Evolutionary conservation across 2,888 invertebrate genomes (phyloP), one percentile per base, ranked within the genome.

Genomic region (Pandemis heparana): DNA sequence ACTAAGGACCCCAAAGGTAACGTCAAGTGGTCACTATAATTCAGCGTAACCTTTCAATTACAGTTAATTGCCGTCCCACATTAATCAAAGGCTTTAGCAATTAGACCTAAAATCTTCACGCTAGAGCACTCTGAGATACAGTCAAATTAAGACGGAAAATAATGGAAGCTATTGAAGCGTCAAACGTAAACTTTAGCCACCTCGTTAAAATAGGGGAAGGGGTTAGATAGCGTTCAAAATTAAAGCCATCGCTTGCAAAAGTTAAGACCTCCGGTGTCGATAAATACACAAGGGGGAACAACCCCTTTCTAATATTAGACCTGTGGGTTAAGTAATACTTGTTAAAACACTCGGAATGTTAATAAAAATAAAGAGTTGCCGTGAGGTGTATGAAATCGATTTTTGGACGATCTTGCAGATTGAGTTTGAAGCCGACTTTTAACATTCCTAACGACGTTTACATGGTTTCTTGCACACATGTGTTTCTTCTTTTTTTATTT

Each of bases 221-320:
- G 71, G 73, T 64, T 59, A 60, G 69, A 74, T 70, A 61, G 74
- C 70, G 64, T 16, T 68, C 62, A 70, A 70, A 74, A 74, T 74
- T 74, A 74, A 74, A 74, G 60, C 65, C 74, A 65, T 74, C 70
- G 69, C 74, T 41, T 64, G 23, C 74, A 70, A 65, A 74, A 74
- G 73, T 74, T 74, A 74, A 74, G 74, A 70, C 70, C 70, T 65
- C 61, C 60, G 70, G 74, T 74, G 74, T 74, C 74, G 74, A 74
- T 74, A 74, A 74, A 74, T 70, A 74, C 74, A 74, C 74, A 74
- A 70, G 65, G 70, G 74, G 74, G 69, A 65, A 68, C 67, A 62
- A 63, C 68, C 73, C 73, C 68, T 69, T 59, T 73, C 68, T 69
- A 73, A 73, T 73, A 73, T 73, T 69, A 73, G 59, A 73, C 46